Base-by-base conservation (phyloP, 2,888 invertebrate species). In the Aphidoletes aphidimyza region DNA sequence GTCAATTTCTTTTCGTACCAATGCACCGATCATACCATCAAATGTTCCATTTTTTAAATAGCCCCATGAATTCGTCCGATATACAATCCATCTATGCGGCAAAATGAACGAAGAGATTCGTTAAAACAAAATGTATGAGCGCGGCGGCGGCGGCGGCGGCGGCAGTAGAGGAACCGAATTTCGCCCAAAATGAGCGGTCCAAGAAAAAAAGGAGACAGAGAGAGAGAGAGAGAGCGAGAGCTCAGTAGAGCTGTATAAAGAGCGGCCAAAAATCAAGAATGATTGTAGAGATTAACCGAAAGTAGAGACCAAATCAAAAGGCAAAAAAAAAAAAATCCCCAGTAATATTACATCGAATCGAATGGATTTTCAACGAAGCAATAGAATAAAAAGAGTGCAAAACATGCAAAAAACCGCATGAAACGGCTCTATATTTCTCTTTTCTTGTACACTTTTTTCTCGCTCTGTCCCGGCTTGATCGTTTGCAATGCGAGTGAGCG, bases 21-120 rank as follows among this genome's bases (percentile, higher is more conserved):
- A 88, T 0, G 92, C 90, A 3, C 93, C 93, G 85, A 93, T 92
- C 90, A 94, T 89, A 11, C 94, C 94, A 87, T 93, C 93, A 87
- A 92, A 93, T 85, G 91, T 91, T n/a, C 92, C 92, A 85, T 90
- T 91, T 84, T 90, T 89, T 85, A 89, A 86, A 87, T 93, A 94
- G 0, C 94, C 94, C 93, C 93, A 94, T 0, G 93, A 93, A 86
- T 91, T 89, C 0, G 92, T 91, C 17, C 91, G 89, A 85, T 88
- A 88, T 17, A 92, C 87, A 11, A 88, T 84, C 47, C 85, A 86
- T 36, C 85, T 86, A 22, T 26, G 37, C 47, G 47, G 47, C 47
- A 19, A 47, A n/a, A 19, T 54, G 39, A 34, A 39, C 11, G 39
- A 39, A 34, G 17, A 69, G 69, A 69, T 54, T 54, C 26, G 54